Evolutionary conservation across 37 sponge, comb jelly and placozoan genomes (phyloP).

Genomic region (Cladorhizidae sp.): DNA sequence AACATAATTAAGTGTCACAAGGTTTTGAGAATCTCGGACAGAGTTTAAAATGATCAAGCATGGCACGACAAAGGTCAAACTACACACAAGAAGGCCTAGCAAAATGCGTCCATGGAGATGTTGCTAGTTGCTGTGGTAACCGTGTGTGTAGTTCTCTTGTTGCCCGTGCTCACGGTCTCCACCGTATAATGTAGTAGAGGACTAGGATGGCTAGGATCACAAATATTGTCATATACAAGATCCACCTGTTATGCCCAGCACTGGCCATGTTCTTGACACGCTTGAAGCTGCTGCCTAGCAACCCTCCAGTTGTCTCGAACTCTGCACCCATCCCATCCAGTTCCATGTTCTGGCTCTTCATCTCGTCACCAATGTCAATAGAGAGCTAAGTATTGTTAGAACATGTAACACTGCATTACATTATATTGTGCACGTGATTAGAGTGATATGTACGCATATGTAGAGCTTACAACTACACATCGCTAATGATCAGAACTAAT

Average conservation of each 20-base stretch:
- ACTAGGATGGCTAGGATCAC: conserved; percentile 69
- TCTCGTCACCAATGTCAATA: conserved; percentile 90
- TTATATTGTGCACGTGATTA: neutral
- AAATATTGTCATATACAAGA: conserved; percentile 78
- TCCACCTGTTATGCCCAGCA: conserved; percentile 85
- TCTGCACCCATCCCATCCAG: conserved; percentile 62
- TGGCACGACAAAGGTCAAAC: no score
- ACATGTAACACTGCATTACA: no score
- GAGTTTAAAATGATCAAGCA: no score
- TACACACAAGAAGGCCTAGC: no score
- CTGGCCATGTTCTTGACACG: conserved; percentile 50
- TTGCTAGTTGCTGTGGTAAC: no score
- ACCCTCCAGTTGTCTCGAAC: conserved; percentile 71
- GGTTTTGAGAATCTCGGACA: no score
- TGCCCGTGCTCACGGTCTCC: conserved; percentile 27
- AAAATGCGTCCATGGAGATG: no score
- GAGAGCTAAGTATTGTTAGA: conserved; percentile 52
- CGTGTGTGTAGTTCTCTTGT: no score
- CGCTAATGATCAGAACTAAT: no score
- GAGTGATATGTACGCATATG: neutral
- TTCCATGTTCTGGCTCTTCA: conserved; percentile 61
- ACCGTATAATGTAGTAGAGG: conserved; percentile 63
- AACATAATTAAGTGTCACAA: no score
- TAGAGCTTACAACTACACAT: no score
- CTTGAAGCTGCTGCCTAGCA: conserved; percentile 71